Base-by-base conservation (phyloP, 2,113 vertebrate genomes). In the Coturnix japonica region DNA sequence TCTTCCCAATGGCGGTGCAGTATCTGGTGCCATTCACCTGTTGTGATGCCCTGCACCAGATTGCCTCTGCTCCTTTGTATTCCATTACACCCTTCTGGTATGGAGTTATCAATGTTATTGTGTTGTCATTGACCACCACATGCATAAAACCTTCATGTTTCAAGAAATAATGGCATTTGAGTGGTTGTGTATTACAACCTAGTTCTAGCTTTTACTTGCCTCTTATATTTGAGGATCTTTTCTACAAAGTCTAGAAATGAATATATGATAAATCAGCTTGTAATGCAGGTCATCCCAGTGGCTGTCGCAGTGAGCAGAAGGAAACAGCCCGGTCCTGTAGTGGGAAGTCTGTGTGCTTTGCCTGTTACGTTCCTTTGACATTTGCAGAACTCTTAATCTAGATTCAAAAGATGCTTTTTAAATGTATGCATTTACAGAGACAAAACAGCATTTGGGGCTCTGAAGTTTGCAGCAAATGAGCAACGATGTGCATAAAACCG, bases 401-500 rank as follows among this genome's bases (percentile, higher is more conserved):
- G 11, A 6, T 20, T 59, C 9, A 18, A 41, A 76, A 81, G 7
- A 11, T 28, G 10, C 9, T 61, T 54, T 90, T 71, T 47, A 31
- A 61, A 17, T 1, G 1, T 23, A 2, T 31, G 3, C 12, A 70
- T 31, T 81, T 23, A 46, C 9, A 21, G 77, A 46, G 46, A 25
- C 30, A 31, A 43, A 63, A 18, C 3, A 81, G 39, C 46, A n/a
- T 47, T 35, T 66, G 73, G 56, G 46, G 59, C 31, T 56, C 16
- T 44, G 39, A n/a, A 56, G 39, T 39, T 28, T n/a, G 35, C 6
- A 56, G 46, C 18, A 26, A 12, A 19, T 12, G 7, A 4, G 10
- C 37, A 7, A 14, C 15, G 30, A 20, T 19, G 11, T 6, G 14
- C 3, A 0, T 11, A n/a, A 39, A 22, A 33, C 6, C 22, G 44